A percentile compares a stretch with the other conserved stretches of the same genome.
Conservation (phyloP, 92 coral and sea anemone species). For the Palythoa heliodiscus region DNA sequence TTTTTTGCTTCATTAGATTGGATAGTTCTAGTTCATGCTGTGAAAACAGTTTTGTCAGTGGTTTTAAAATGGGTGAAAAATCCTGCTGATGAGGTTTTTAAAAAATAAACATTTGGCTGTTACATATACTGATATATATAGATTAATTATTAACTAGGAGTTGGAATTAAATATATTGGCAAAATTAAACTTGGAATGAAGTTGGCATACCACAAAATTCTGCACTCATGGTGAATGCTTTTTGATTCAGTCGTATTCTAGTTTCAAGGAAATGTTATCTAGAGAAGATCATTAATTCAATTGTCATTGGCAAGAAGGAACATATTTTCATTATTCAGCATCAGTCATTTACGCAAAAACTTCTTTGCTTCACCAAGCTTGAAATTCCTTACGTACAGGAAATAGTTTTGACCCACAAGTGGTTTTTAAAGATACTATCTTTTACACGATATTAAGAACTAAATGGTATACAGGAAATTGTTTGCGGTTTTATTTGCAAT, state of each 20-base stretch:
- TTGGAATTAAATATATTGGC: background rate
- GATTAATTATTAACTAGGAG: background rate
- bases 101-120: background rate
- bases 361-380: background rate
- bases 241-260: background rate
- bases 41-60: background rate
- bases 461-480: conserved; percentile 19
- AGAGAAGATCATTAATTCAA: background rate
- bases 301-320: background rate
- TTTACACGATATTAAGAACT: background rate
- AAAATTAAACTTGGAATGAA: background rate
- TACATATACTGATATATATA: background rate
- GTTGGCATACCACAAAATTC: background rate
- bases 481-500: conserved; percentile 17
- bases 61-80: background rate
- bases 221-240: background rate
- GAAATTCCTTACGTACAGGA: conserved; percentile 8
- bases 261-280: background rate
- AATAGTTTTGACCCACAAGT: conserved; percentile 14
- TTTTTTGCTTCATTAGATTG: background rate
- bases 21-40: background rate
- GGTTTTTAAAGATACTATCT: background rate
- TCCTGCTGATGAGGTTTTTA: conserved; percentile 16
- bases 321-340: background rate
- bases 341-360: background rate